These are phyloP conservation scores for Lethrus apterus DNA, from an alignment of 1,140 invertebrate genomes.

Conservation along the genomic window DNA sequence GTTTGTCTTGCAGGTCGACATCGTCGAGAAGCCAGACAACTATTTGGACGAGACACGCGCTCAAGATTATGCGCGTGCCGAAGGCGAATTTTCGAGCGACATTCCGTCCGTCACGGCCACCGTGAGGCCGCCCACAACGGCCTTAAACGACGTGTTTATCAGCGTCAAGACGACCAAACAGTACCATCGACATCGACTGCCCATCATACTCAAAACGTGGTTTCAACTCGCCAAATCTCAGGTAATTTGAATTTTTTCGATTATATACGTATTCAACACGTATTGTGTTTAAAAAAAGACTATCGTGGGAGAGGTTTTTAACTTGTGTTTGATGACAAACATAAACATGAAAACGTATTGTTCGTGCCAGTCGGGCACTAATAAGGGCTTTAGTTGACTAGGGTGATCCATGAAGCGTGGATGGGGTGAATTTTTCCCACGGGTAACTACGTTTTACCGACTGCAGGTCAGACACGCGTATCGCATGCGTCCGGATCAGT, in stretches of 20 bases:
- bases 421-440: conserved; percentile 14
- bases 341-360: neutral
- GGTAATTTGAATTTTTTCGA: conserved; percentile 50
- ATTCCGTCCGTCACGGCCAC: conserved; percentile 48
- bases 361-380: neutral
- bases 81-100: conserved; percentile 35
- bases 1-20: conserved; percentile 12
- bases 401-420: neutral
- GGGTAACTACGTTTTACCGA: too few relatives aligned
- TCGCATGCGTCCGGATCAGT: conserved; percentile 15
- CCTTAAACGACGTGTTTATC: conserved; percentile 81
- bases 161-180: conserved; percentile 89
- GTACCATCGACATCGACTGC: conserved; percentile 75
- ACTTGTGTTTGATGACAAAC: neutral
- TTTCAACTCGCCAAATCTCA: conserved; percentile 83
- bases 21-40: neutral
- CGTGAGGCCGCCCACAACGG: conserved; percentile 58
- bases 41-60: conserved; percentile 23
- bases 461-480: conserved; percentile 22
- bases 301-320: neutral
- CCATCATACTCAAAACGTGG: conserved; percentile 88
- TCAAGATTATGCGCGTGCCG: neutral
- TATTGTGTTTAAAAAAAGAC: neutral
- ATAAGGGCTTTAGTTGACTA: neutral
- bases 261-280: neutral